Base-by-base conservation (phyloP, 2,797 vertebrate genomes). In the Macropus fuliginosus region DNA sequence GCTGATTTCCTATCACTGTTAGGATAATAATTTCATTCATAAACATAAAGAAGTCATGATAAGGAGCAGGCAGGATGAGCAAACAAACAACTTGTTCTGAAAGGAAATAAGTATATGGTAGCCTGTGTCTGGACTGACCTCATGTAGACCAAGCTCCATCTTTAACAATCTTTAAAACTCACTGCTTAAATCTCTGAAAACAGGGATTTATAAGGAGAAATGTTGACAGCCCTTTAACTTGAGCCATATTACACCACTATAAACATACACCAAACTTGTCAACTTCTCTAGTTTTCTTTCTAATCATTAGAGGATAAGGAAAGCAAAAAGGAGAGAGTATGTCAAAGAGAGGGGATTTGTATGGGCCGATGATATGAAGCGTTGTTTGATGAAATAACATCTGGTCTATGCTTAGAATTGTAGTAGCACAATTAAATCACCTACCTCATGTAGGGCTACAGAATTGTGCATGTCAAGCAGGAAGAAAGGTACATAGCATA, bases 181-280 rank as follows among this genome's bases (percentile, higher is more conserved):
- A 97, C n/a, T 93, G 93, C 24, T 92, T 55, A 95, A 74, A 31
- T 1, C 31, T 93, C 94, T 97, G 74, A 96, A 96, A 96, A 92
- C 55, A 97, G 55, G 94, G 74, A 55, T 54, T 90, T 95, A 93
- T n/a, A 95, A 96, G 55, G 54, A 96, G 46, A 96, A 95, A 96
- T 91, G 11, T 91, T 92, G 9, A 54, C 92, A 92, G 96, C 50
- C 46, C 11, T 87, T 92, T 96, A 93, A 91, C 91, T 54, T 54
- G 11, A 57, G n/a, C 14, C 94, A 54, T 54, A 97, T 92, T 91
- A 14, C 90, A 34, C 90, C 96, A 28, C 24, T 57, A n/a, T 55
- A 92, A 93, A 95, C 1, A 94, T 24, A 55, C 54, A 66, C 0
- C 5, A 92, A 54, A 92, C 18, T 92, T 92, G 28, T 54, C 18